Conservation (phyloP, 2,888 invertebrate genomes). For the Drosophila tanythrix region DNA sequence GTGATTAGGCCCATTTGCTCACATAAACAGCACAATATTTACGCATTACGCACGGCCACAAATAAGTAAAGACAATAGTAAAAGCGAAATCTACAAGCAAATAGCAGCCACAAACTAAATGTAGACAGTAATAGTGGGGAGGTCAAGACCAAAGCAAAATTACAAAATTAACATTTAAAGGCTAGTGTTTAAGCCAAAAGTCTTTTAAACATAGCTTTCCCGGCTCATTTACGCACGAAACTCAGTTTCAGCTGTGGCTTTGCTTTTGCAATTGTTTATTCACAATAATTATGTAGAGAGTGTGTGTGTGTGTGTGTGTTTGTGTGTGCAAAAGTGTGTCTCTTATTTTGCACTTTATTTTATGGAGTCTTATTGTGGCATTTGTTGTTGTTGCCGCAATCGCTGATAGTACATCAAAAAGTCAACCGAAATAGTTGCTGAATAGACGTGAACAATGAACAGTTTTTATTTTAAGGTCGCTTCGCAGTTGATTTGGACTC, state of each 20-base stretch:
- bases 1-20: slow-evolving; percentile 7
- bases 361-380: slow-evolving; percentile 22
- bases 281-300: slow-evolving; percentile 4
- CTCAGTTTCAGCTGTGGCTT: slow-evolving; percentile 9
- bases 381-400: slow-evolving; percentile 25
- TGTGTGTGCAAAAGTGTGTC: slow-evolving; percentile 5
- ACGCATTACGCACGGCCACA: slow-evolving; percentile 11
- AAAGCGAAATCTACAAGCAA: slow-evolving; percentile 19
- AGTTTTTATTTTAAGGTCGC: slow-evolving; percentile 58
- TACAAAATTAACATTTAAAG: slow-evolving; percentile 28
- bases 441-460: slow-evolving; percentile 50
- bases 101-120: neutral
- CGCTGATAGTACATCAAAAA: slow-evolving; percentile 30
- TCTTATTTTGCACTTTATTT: slow-evolving; percentile 29
- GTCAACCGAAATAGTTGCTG: slow-evolving; percentile 33
- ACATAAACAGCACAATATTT: slow-evolving; percentile 24
- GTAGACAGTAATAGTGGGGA: neutral
- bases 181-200: slow-evolving; percentile 21
- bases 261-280: slow-evolving; percentile 24
- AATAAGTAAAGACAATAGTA: slow-evolving; percentile 20
- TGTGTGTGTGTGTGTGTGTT: neutral
- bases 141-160: slow-evolving; percentile 25
- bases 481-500: slow-evolving; percentile 57
- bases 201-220: neutral
- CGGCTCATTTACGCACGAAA: neutral